A percentile compares a stretch with the other conserved stretches of the same genome.
Evolutionary conservation across 2,888 invertebrate genomes (phyloP).

Genomic region (Catotricha subobsoleta): DNA sequence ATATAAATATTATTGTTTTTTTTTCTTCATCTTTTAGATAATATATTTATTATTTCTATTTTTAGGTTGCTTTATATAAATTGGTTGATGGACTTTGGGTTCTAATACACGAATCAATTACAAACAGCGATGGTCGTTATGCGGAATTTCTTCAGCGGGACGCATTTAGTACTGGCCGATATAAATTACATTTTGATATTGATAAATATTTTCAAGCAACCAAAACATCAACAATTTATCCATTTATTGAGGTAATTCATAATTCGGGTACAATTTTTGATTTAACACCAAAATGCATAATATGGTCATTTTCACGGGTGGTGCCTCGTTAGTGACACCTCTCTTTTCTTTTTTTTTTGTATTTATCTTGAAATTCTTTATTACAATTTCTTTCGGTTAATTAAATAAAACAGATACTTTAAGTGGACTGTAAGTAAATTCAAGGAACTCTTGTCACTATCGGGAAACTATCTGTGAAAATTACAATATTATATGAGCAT

Average conservation of each 20-base stretch:
- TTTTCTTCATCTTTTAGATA: not conserved
- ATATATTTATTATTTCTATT: too few relatives aligned
- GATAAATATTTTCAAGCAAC: constrained; percentile 46
- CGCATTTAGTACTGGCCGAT: constrained; percentile 45
- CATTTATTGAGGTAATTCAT: constrained; percentile 53
- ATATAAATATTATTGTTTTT: too few relatives aligned
- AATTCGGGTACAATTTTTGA: not conserved
- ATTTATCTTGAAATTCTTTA: too few relatives aligned
- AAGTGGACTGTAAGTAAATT: too few relatives aligned
- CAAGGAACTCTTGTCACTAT: too few relatives aligned
- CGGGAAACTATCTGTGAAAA: too few relatives aligned
- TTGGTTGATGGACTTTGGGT: constrained; percentile 47
- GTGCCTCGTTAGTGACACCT: not conserved
- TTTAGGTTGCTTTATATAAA: constrained; percentile 38
- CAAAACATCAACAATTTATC: constrained; percentile 48
- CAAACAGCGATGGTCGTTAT: constrained; percentile 48
- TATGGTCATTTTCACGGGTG: not conserved
- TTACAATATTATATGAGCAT: too few relatives aligned
- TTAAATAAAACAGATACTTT: too few relatives aligned
- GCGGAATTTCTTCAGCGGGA: constrained; percentile 40
- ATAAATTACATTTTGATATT: constrained; percentile 57
- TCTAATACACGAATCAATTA: constrained; percentile 41
- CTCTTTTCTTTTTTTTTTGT: not conserved
- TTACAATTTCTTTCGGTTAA: too few relatives aligned
- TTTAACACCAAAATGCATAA: not conserved